Conservation (phyloP, 2,888 invertebrate genomes). For the Carabus problematicus region DNA sequence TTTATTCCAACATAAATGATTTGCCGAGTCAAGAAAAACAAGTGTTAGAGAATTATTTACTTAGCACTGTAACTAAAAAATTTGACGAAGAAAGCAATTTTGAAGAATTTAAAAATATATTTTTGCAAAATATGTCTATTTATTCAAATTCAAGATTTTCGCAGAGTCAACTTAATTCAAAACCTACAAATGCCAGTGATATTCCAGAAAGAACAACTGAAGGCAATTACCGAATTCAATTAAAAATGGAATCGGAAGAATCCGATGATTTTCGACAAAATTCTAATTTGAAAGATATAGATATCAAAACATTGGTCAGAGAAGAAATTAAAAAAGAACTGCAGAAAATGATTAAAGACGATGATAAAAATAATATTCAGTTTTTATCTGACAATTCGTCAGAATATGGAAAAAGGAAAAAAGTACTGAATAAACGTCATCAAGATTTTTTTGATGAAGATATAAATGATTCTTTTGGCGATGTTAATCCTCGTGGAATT, state of each 20-base stretch:
- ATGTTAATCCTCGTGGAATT: conserved; percentile 9
- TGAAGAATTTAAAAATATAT: not conserved
- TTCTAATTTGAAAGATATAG: not conserved
- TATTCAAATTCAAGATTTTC: no score
- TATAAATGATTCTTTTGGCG: not conserved
- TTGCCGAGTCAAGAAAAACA: conserved; percentile 28
- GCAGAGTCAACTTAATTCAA: conserved; percentile 6
- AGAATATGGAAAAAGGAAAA: conserved; percentile 1
- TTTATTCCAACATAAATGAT: conserved; percentile 28
- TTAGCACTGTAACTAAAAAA: conserved; percentile 6
- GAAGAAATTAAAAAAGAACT: conserved; percentile 26
- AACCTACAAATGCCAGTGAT: conserved; percentile 12
- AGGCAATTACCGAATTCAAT: conserved; percentile 26
- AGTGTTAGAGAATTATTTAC: conserved; percentile 22
- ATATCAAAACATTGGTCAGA: conserved; percentile 23
- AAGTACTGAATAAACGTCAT: conserved; percentile 32
- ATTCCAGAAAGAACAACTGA: conserved; percentile 12
- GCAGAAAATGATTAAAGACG: not conserved
- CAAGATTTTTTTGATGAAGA: conserved; percentile 14
- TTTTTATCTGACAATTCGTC: conserved; percentile 8
- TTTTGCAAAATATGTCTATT: no score
- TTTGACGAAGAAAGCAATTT: not conserved
- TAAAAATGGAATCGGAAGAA: conserved; percentile 8
- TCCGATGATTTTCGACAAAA: conserved; percentile 1
- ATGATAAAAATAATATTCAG: conserved; percentile 3